Evolutionary conservation across 2,888 invertebrate genomes (phyloP).

Genomic region (Pachliopta kotzebuea): DNA sequence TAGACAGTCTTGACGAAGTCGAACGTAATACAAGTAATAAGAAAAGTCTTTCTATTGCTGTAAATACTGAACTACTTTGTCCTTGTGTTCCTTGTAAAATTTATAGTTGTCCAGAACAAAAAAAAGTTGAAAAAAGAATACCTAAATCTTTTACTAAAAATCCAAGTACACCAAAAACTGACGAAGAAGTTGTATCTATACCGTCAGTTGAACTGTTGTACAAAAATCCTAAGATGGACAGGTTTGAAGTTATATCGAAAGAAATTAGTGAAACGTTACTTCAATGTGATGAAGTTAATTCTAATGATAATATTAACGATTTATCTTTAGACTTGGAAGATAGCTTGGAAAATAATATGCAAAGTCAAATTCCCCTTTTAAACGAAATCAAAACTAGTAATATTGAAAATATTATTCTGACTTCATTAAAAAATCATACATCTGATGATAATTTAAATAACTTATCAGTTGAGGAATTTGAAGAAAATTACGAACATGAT

Average conservation of each 20-base stretch:
- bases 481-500: conserved; percentile 56
- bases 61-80: conserved; percentile 66
- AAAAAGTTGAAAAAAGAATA: conserved; percentile 40
- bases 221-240: conserved; percentile 61
- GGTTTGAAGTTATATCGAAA: conserved; percentile 46
- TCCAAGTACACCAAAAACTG: conserved; percentile 26
- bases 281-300: conserved; percentile 37
- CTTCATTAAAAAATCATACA: conserved; percentile 2
- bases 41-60: conserved; percentile 57
- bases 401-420: not conserved
- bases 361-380: not conserved
- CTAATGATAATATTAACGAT: not conserved
- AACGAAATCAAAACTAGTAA: conserved; percentile 3
- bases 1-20: conserved; percentile 64
- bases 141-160: conserved; percentile 32
- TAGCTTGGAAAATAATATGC: conserved; percentile 1
- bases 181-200: conserved; percentile 33
- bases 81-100: conserved; percentile 65
- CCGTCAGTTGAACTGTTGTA: conserved; percentile 60
- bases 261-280: conserved; percentile 37
- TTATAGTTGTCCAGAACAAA: conserved; percentile 51
- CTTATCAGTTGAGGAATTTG: conserved; percentile 53
- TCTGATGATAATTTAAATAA: conserved; percentile 34
- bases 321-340: not conserved
- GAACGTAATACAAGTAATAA: conserved; percentile 37